Conservation (phyloP, 2,888 invertebrate genomes). For the Malthinus seriepunctatus region DNA sequence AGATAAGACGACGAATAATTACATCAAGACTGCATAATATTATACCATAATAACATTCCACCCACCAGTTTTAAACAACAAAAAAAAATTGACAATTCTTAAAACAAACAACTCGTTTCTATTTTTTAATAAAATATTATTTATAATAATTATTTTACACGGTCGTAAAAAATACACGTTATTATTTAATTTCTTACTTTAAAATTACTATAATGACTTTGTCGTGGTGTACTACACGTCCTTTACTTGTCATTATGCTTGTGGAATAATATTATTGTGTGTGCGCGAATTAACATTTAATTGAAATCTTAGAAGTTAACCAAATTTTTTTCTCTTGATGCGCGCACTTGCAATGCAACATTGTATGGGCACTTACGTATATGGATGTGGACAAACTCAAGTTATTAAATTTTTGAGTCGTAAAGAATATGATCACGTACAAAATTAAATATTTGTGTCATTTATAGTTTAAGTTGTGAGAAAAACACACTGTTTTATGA, state of each 20-base stretch:
- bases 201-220: slow-evolving; percentile 48
- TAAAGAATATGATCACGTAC: no score
- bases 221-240: slow-evolving; percentile 39
- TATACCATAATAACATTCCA: slow-evolving; percentile 18
- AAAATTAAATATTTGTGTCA: no score
- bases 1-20: slow-evolving; percentile 18
- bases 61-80: slow-evolving; percentile 4
- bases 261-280: slow-evolving; percentile 8
- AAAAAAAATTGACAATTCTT: no score
- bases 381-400: no score
- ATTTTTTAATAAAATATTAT: slow-evolving; percentile 41
- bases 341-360: no score
- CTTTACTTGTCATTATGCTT: slow-evolving; percentile 38
- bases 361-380: no score
- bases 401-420: no score
- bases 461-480: no score
- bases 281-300: no score
- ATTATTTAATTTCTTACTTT: slow-evolving; percentile 15
- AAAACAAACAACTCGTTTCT: slow-evolving; percentile 25
- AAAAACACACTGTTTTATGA: no score
- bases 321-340: no score
- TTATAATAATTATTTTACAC: slow-evolving; percentile 47
- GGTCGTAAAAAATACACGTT: slow-evolving; percentile 44
- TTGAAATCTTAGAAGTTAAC: no score
- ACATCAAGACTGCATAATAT: slow-evolving; percentile 12